Conservation (phyloP, 1,140 invertebrate genomes). For the Eupeodes corollae region DNA sequence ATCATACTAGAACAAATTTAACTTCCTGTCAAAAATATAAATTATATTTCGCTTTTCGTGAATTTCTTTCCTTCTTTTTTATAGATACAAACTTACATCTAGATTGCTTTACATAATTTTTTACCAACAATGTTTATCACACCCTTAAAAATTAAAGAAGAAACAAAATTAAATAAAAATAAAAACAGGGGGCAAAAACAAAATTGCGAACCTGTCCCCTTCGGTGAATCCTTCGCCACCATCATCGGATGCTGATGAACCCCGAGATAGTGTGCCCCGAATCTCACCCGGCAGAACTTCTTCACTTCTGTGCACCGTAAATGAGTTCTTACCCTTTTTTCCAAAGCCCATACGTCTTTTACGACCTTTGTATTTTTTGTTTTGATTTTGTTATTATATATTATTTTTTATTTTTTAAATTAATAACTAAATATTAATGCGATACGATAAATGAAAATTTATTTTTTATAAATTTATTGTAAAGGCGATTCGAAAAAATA, state of each 20-base stretch:
- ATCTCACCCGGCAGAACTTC: conserved; percentile 83
- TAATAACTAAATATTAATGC: no score
- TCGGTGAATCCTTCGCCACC: conserved; percentile 70
- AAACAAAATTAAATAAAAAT: conserved; percentile 8
- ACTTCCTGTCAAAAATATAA: no score
- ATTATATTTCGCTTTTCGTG: no score
- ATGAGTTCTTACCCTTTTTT: conserved; percentile 84
- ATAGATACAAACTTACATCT: no score
- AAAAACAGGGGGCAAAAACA: conserved; percentile 11
- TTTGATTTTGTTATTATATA: conserved; percentile 4
- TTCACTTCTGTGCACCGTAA: conserved; percentile 91
- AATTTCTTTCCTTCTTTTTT: no score
- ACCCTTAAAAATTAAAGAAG: conserved; percentile 13
- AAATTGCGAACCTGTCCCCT: conserved; percentile 58
- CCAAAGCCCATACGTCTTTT: conserved; percentile 92
- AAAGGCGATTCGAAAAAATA: no score
- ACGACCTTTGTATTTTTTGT: conserved; percentile 52
- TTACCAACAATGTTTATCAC: no score
- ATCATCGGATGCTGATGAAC: conserved; percentile 84
- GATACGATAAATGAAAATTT: no score
- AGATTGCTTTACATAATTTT: no score
- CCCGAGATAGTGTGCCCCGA: conserved; percentile 59
- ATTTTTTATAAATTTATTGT: no score
- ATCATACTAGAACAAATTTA: no score
- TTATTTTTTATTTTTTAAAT: conserved; percentile 6